A percentile compares a stretch with the other conserved stretches of the same genome.
phyloP scores from a whole-genome alignment of 2,797 vertebrate species.

The Xiphophorus birchmanni region DNA sequence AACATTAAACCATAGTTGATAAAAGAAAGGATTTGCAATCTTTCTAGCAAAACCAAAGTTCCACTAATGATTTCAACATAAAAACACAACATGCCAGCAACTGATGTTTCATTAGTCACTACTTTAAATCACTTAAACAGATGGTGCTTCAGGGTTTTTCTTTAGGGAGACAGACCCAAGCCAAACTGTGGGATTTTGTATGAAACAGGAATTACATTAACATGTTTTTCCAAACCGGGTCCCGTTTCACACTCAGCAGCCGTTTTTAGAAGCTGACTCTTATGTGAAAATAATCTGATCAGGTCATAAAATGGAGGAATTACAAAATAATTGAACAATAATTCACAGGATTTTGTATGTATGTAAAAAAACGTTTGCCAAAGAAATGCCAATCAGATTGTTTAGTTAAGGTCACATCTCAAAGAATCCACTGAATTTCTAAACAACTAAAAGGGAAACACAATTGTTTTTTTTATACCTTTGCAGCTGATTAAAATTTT shows the following conservation, averaged over 20 bases:
- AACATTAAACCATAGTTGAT: neutral
- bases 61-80: conserved; percentile 26
- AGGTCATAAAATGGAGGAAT: neutral
- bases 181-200: conserved; percentile 56
- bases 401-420: neutral
- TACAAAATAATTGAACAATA: neutral
- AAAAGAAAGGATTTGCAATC: neutral
- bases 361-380: too few relatives aligned
- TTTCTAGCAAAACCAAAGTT: conserved; percentile 3
- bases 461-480: neutral
- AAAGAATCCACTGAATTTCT: neutral
- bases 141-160: conserved; percentile 47
- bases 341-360: neutral
- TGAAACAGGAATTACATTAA: conserved; percentile 47
- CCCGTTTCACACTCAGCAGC: conserved; percentile 3
- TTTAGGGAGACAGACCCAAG: conserved; percentile 33
- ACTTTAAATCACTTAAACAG: conserved; percentile 68
- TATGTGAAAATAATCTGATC: conserved; percentile 25
- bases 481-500: neutral
- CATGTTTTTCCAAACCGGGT: conserved; percentile 36
- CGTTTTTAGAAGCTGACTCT: conserved; percentile 6
- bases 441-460: neutral
- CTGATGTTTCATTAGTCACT: conserved; percentile 59
- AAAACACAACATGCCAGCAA: conserved; percentile 12
- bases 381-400: neutral